Evolutionary conservation across 1,140 invertebrate genomes (phyloP), one percentile per base, ranked within the genome.

Genomic region (Parasteatoda tepidariorum): DNA sequence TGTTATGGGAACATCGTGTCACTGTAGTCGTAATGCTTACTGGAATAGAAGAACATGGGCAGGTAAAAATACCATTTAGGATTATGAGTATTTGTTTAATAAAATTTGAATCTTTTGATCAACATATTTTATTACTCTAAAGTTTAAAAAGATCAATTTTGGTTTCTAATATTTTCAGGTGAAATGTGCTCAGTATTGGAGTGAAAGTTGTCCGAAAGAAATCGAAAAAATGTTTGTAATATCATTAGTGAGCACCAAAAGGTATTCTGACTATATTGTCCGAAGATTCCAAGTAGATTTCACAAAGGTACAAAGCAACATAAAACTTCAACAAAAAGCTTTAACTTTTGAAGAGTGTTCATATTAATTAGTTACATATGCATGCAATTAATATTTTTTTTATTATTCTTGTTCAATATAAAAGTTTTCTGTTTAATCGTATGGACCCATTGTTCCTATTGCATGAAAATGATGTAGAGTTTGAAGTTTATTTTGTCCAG

Each of bases 101-200:
- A 48, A 48, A 7, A 48, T 48, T 61, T 61, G n/a, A n/a, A n/a
- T n/a, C 15, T 61, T 11, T 26, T 61, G 7, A 61, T 7, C 59
- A 61, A 7, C 22, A 22, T n/a, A 7, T 61, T 61, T 26, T 22
- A 61, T 15, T n/a, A n/a, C n/a, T n/a, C n/a, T n/a, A n/a, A n/a
- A n/a, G n/a, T n/a, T n/a, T n/a, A n/a, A n/a, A n/a, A 61, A 22
- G 24, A 22, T 0, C 24, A 61, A 22, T 22, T 22, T 61, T 1
- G 9, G 15, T 22, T 61, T 48, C 0, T 41, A 2, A 41, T 18
- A 22, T 7, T 62, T 70, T 26, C 24, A 85, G 86, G 89, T 90
- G 0, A 97, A 97, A 89, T 97, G 96, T 90, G 94, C 94, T 13
- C 96, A 96, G 88, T 97, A 97, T 89, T 97, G 96, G 96, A 95